Percentiles rank a stretch among this genome's conserved stretches.
Conservation (phyloP, 2,888 invertebrate genomes). For the Drosophila subsilvestris region DNA sequence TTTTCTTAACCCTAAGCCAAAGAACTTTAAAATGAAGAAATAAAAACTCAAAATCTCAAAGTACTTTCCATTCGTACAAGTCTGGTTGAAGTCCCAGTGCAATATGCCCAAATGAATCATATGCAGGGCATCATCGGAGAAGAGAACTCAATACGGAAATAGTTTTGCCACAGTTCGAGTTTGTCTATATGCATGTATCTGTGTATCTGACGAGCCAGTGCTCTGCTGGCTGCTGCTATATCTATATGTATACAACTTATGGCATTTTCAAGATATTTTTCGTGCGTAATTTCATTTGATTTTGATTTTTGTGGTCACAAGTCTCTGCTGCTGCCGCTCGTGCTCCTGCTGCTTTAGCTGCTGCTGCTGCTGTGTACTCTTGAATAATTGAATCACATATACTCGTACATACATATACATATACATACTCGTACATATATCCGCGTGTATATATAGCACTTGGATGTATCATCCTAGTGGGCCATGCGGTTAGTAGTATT, state of each 20-base stretch:
- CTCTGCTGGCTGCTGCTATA: slow-evolving; percentile 21
- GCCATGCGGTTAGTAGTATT: slow-evolving; percentile 78
- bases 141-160: slow-evolving; percentile 64
- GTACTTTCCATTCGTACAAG: neutral
- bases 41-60: slow-evolving; percentile 1
- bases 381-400: slow-evolving; percentile 70
- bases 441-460: slow-evolving; percentile 18
- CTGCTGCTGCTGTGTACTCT: slow-evolving; percentile 60
- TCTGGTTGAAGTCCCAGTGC: slow-evolving; percentile 2
- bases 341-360: slow-evolving; percentile 16
- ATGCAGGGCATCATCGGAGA: slow-evolving; percentile 42
- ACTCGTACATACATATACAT: slow-evolving; percentile 3
- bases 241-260: slow-evolving; percentile 63
- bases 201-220: slow-evolving; percentile 34
- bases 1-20: too few species aligned
- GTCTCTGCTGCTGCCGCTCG: slow-evolving; percentile 25
- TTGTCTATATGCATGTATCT: slow-evolving; percentile 28
- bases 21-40: too few species aligned
- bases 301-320: slow-evolving; percentile 49
- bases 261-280: slow-evolving; percentile 79
- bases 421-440: slow-evolving; percentile 12
- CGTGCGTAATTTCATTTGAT: slow-evolving; percentile 78
- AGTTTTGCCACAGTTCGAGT: slow-evolving; percentile 45
- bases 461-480: slow-evolving; percentile 58
- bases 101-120: slow-evolving; percentile 40